Conservation (phyloP, 2,888 invertebrate species). For the Magallana nippona region DNA sequence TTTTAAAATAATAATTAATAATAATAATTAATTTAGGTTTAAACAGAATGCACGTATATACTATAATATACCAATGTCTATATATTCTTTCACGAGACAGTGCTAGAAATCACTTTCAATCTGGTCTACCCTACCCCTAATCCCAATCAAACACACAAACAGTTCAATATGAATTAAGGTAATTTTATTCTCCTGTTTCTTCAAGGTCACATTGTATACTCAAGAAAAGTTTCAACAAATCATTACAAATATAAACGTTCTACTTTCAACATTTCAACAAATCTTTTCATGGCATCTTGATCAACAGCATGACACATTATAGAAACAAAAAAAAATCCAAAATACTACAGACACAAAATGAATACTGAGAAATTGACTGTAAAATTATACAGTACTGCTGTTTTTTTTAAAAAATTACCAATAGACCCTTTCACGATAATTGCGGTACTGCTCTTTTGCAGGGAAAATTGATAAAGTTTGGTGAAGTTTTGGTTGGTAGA, state of each 20-base stretch:
- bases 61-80: too few relatives aligned
- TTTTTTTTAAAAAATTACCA: background rate
- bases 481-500: too few relatives aligned
- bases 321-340: background rate
- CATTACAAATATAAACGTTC: conserved; percentile 30
- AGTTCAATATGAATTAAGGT: conserved; percentile 5
- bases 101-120: too few relatives aligned
- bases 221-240: conserved; percentile 33
- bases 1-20: too few relatives aligned
- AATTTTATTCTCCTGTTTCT: conserved; percentile 13
- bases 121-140: too few relatives aligned
- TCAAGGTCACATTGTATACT: conserved; percentile 27
- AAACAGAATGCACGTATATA: too few relatives aligned
- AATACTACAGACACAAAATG: background rate
- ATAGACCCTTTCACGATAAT: background rate
- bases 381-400: background rate
- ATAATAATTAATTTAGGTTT: too few relatives aligned
- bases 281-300: conserved; percentile 27
- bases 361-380: background rate
- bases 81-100: too few relatives aligned
- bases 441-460: too few relatives aligned
- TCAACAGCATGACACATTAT: conserved; percentile 18
- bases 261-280: conserved; percentile 23
- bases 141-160: background rate
- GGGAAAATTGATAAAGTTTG: too few relatives aligned